Evolutionary conservation across 2,113 vertebrate species (phyloP).

Genomic region (Xenotilapia flavipinnis): DNA sequence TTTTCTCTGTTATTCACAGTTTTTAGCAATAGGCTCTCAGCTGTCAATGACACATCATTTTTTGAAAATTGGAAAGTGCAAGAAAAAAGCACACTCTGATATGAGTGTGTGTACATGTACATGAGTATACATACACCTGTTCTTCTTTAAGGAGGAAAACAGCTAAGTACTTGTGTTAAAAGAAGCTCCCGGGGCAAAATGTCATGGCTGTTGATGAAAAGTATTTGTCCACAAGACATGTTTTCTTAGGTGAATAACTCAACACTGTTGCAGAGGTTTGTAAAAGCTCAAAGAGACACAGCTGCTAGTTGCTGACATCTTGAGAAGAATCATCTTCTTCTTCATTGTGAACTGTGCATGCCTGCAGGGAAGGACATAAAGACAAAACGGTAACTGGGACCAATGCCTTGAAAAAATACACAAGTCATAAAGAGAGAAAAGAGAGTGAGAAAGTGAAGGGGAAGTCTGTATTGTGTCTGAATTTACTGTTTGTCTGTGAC

Average conservation of each 20-base stretch:
- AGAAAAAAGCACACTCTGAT: neutral
- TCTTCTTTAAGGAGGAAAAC: neutral
- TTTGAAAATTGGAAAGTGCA: neutral
- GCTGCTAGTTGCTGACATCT: neutral
- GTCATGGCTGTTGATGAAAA: neutral
- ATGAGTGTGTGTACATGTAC: neutral
- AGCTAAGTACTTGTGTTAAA: neutral
- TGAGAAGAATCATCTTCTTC: neutral
- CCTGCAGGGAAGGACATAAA: constrained; percentile 4
- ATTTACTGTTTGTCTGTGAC: constrained; percentile 3
- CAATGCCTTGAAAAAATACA: constrained; percentile 22
- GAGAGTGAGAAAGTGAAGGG: neutral
- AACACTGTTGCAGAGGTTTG: neutral
- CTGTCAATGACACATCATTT: neutral
- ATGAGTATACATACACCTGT: neutral
- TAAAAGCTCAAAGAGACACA: neutral
- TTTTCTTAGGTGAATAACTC: neutral
- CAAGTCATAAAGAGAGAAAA: constrained; percentile 17
- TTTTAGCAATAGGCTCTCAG: neutral
- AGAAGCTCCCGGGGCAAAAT: neutral
- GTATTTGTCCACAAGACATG: neutral
- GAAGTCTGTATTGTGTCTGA: constrained; percentile 43
- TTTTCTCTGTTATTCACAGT: neutral
- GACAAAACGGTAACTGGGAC: constrained; percentile 30
- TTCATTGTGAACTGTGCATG: neutral